These are phyloP conservation scores for Sarcophaga carnaria DNA, from an alignment of 2,888 invertebrate genomes.

Conservation along the genomic window DNA sequence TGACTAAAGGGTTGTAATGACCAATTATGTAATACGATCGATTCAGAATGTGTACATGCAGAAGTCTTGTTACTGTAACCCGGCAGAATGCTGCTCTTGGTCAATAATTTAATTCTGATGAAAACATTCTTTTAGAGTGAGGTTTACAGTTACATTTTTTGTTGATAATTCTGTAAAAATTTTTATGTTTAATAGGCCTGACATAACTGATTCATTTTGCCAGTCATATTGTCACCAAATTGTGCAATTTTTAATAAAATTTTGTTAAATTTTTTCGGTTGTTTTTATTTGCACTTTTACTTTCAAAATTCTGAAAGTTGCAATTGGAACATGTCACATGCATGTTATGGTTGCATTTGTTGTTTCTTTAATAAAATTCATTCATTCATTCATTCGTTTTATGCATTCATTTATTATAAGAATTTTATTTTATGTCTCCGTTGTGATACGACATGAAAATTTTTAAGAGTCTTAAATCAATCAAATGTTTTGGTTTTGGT, in stretches of 20 bases:
- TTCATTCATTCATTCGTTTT: slow-evolving; percentile 41
- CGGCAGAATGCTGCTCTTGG: no score
- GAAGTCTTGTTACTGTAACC: no score
- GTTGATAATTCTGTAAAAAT: not conserved
- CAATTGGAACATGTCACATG: slow-evolving; percentile 1
- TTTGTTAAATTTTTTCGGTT: not conserved
- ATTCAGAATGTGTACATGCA: no score
- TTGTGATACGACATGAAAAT: slow-evolving; percentile 32
- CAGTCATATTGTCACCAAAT: not conserved
- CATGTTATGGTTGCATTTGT: not conserved
- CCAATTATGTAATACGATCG: no score
- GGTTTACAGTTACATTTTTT: not conserved
- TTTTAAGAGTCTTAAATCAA: slow-evolving; percentile 53
- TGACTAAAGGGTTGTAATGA: no score
- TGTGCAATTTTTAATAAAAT: not conserved
- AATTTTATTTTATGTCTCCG: not conserved
- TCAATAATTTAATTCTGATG: no score
- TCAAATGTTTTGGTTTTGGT: slow-evolving; percentile 48
- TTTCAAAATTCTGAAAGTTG: slow-evolving; percentile 49
- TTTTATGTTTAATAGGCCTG: not conserved
- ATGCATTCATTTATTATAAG: slow-evolving; percentile 36
- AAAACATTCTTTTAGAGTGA: not conserved
- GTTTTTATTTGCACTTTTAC: slow-evolving; percentile 22
- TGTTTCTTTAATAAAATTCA: not conserved
- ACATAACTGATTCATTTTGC: not conserved